A percentile compares a stretch with the other conserved stretches of the same genome.
These are phyloP conservation scores for Graphium colonna DNA, from an alignment of 2,888 invertebrate species.

Conservation along the genomic window DNA sequence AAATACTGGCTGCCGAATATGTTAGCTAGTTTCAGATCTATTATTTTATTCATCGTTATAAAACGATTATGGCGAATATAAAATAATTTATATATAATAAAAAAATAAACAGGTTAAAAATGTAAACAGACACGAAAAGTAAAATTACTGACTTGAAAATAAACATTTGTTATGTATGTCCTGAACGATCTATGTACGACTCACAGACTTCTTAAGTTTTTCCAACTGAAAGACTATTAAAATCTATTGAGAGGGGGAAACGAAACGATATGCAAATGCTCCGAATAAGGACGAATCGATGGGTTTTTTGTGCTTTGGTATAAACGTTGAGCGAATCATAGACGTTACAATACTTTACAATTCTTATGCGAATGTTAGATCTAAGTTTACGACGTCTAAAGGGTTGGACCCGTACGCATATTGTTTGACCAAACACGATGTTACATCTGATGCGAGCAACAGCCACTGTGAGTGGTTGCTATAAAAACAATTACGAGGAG, in stretches of 20 bases:
- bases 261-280: conserved; percentile 64
- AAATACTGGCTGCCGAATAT: conserved; percentile 29
- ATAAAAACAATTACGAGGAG: conserved; percentile 70
- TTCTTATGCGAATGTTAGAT: conserved; percentile 74
- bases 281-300: conserved; percentile 73
- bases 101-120: conserved; percentile 37
- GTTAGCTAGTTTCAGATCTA: conserved; percentile 56
- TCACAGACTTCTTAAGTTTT: conserved; percentile 73
- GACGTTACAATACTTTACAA: conserved; percentile 70
- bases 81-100: conserved; percentile 27
- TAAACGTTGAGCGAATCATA: conserved; percentile 78
- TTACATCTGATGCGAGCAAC: conserved; percentile 50
- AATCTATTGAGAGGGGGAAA: conserved; percentile 67
- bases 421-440: conserved; percentile 61
- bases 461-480: conserved; percentile 52
- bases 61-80: conserved; percentile 20
- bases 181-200: conserved; percentile 46
- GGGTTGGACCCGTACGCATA: conserved; percentile 78
- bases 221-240: conserved; percentile 75
- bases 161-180: conserved; percentile 33
- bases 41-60: conserved; percentile 26
- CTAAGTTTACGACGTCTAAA: conserved; percentile 73
- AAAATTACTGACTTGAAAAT: conserved; percentile 26
- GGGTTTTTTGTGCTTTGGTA: conserved; percentile 79
- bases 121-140: conserved; percentile 19